Evolutionary conservation across 2,888 invertebrate genomes (phyloP).

Genomic region (Noctua fimbriata): DNA sequence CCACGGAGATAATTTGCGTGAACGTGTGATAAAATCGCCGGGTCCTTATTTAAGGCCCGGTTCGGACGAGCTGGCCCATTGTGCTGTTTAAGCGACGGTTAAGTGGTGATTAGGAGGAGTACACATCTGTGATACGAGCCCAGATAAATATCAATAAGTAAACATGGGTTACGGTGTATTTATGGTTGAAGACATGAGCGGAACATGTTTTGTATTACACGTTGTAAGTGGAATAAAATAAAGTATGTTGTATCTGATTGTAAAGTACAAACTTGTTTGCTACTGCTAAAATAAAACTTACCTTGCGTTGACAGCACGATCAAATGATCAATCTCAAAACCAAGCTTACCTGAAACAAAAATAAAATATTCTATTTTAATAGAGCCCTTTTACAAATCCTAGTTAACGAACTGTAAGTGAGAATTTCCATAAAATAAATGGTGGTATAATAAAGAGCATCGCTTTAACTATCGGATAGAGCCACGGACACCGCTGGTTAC

Average conservation of each 20-base stretch:
- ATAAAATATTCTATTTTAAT: conserved; percentile 59
- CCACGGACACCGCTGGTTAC: conserved; percentile 71
- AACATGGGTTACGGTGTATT: conserved; percentile 49
- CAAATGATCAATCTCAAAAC: conserved; percentile 12
- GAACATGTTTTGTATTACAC: conserved; percentile 26
- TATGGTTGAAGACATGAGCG: conserved; percentile 22
- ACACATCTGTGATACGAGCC: conserved; percentile 60
- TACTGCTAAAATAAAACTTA: conserved; percentile 65
- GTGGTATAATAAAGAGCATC: conserved; percentile 73
- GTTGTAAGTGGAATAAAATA: conserved; percentile 1
- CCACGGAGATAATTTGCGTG: conserved; percentile 81
- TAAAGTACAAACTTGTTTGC: neutral
- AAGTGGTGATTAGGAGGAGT: conserved; percentile 71
- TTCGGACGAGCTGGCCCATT: conserved; percentile 72
- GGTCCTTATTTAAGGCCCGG: conserved; percentile 74
- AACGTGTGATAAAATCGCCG: conserved; percentile 83
- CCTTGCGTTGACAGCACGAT: conserved; percentile 66
- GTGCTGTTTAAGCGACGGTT: conserved; percentile 78
- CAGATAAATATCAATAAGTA: conserved; percentile 63
- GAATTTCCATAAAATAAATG: conserved; percentile 81
- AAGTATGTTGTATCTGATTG: neutral
- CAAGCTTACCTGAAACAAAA: conserved; percentile 64
- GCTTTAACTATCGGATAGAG: conserved; percentile 74
- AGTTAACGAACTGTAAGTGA: conserved; percentile 78
- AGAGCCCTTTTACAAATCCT: conserved; percentile 54